Conservation (phyloP, 2,888 invertebrate species). For the Venusia cambrica region DNA sequence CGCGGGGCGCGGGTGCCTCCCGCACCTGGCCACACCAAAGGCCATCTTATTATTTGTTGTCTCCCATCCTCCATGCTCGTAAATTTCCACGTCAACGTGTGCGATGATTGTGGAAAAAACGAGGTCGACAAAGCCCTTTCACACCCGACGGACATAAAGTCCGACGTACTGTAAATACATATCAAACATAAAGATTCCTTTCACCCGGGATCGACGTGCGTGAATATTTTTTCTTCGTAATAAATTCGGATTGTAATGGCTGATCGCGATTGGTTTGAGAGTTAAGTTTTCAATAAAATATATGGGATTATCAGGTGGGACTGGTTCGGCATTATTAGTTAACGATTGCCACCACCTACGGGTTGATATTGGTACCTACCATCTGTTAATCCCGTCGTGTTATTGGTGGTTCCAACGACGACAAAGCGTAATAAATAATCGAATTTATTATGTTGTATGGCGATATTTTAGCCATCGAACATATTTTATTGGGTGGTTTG, state of each 20-base stretch:
- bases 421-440: constrained; percentile 52
- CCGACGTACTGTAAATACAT: constrained; percentile 53
- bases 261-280: constrained; percentile 68
- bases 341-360: constrained; percentile 61
- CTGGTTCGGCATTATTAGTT: constrained; percentile 57
- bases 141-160: constrained; percentile 68
- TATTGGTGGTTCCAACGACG: constrained; percentile 51
- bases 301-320: constrained; percentile 43
- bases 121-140: constrained; percentile 71
- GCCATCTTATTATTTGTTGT: constrained; percentile 76
- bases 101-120: constrained; percentile 76
- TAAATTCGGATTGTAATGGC: constrained; percentile 77
- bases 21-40: constrained; percentile 64
- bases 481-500: constrained; percentile 4
- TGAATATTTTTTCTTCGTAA: constrained; percentile 77
- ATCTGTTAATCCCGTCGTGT: constrained; percentile 40
- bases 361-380: constrained; percentile 28
- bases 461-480: constrained; percentile 34
- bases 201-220: constrained; percentile 59
- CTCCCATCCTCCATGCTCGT: constrained; percentile 77
- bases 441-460: constrained; percentile 47
- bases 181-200: constrained; percentile 52
- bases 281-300: constrained; percentile 57
- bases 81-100: constrained; percentile 79
- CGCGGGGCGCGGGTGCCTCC: constrained; percentile 66